Evolutionary conservation across 1,140 invertebrate genomes (phyloP).

Genomic region (Bradysia coprophila): DNA sequence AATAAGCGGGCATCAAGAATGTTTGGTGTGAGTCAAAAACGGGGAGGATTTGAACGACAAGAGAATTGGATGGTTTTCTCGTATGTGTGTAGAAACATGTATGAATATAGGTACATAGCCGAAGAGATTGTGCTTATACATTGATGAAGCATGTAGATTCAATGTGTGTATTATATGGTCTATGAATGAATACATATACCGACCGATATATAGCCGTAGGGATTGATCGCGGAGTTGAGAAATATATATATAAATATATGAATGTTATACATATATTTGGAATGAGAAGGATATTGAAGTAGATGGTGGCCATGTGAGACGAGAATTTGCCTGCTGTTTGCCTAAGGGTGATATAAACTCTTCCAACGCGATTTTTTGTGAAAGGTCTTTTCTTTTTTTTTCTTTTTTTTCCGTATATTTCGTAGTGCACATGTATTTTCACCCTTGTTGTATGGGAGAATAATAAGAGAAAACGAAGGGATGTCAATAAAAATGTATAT

Average conservation of each 20-base stretch:
- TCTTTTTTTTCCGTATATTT: neutral
- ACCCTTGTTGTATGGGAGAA: neutral
- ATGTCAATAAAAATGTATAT: neutral
- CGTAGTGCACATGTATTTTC: neutral
- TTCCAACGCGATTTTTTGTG: neutral
- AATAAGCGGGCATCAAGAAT: slow-evolving; percentile 1
- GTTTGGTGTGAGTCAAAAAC: neutral
- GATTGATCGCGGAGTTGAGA: neutral
- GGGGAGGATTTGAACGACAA: neutral
- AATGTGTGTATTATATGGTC: neutral
- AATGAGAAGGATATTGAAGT: neutral
- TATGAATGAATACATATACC: neutral
- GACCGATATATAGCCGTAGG: neutral
- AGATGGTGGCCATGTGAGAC: neutral
- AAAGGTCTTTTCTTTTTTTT: neutral
- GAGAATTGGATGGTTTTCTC: neutral
- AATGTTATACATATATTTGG: neutral
- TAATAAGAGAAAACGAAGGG: neutral
- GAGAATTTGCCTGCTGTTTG: neutral
- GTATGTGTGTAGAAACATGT: neutral
- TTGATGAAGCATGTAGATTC: no score
- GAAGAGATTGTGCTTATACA: neutral
- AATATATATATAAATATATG: neutral
- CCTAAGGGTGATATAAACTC: neutral
- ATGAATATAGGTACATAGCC: neutral